Evolutionary conservation across 2,888 invertebrate genomes (phyloP), one percentile per base, ranked within the genome.

Genomic region (Odontocolon sp.): DNA sequence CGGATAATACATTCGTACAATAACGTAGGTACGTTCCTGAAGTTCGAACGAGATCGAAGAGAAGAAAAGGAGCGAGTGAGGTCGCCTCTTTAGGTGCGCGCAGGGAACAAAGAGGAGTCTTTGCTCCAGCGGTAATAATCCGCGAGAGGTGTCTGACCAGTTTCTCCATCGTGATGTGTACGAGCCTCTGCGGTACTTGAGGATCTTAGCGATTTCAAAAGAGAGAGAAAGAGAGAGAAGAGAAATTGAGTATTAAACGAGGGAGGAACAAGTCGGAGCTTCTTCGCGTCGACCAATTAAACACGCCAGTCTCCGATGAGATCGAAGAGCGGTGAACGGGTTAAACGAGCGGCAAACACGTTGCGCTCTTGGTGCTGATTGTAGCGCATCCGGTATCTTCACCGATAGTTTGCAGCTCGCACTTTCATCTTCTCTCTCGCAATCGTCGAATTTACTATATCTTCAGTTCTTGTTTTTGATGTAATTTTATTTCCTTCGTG

Each of bases 231-330:
- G n/a, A n/a, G n/a, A n/a, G n/a, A n/a, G n/a, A n/a, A n/a, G n/a
- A n/a, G n/a, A n/a, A n/a, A n/a, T n/a, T n/a, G n/a, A n/a, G n/a
- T n/a, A n/a, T n/a, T n/a, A n/a, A n/a, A n/a, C n/a, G n/a, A n/a
- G n/a, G n/a, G 21, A 14, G 14, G 8, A 5, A 47, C 23, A 26
- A 16, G 28, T 14, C 50, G n/a, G n/a, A 14, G 8, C 50, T 28
- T 28, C 57, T 45, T 11, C 42, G 57, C 47, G 59, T 59, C 74
- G 73, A 78, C 77, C 78, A 82, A 82, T 81, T 81, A 82, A 82
- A 81, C 82, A 81, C 77, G 70, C 76, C 75, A 74, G 77, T 72
- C 73, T 82, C 77, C n/a, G n/a, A n/a, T n/a, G 68, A 79, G 80
- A 75, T 79, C 78, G 81, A 82, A 82, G 77, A 81, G 50, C 80